A percentile compares a stretch with the other conserved stretches of the same genome.
These are phyloP conservation scores for Callithrix jacchus DNA, from an alignment of 2,113 vertebrate genomes.

Conservation along the genomic window DNA sequence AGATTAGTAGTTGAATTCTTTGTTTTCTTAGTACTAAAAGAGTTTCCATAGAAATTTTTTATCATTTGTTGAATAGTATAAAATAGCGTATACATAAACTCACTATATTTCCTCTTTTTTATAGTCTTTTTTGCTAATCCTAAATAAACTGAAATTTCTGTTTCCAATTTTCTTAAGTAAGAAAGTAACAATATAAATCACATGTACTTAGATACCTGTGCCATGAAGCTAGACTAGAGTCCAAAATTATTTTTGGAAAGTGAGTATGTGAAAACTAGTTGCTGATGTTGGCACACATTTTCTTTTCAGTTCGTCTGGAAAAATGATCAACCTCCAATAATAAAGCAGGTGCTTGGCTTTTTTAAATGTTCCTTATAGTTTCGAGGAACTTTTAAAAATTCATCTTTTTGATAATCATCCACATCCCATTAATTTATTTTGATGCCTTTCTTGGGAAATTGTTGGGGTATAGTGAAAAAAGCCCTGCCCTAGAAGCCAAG, in stretches of 20 bases:
- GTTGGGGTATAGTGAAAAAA: neutral
- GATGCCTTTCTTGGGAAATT: neutral
- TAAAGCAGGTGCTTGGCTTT: slow-evolving; percentile 24
- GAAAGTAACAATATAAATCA: slow-evolving; percentile 63
- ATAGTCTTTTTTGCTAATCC: slow-evolving; percentile 32
- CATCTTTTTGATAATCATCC: neutral
- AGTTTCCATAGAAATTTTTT: neutral
- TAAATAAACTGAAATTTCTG: slow-evolving; percentile 61
- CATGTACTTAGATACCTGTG: slow-evolving; percentile 37
- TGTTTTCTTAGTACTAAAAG: neutral
- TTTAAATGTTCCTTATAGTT: neutral
- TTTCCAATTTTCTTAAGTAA: slow-evolving; percentile 58
- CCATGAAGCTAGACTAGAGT: slow-evolving; percentile 3
- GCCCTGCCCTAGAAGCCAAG: neutral
- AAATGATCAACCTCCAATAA: slow-evolving; percentile 46
- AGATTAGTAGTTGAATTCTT: neutral
- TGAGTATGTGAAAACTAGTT: slow-evolving; percentile 20
- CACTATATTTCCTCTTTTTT: neutral
- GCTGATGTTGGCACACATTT: slow-evolving; percentile 56
- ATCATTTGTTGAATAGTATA: neutral
- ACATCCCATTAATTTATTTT: slow-evolving; percentile 14
- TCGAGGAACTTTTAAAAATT: neutral
- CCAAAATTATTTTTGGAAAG: slow-evolving; percentile 69
- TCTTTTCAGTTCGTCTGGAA: slow-evolving; percentile 57
- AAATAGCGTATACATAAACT: slow-evolving; percentile 6